Evolutionary conservation across 2,888 invertebrate species (phyloP), one percentile per base, ranked within the genome.

Genomic region (Aethes cnicana): DNA sequence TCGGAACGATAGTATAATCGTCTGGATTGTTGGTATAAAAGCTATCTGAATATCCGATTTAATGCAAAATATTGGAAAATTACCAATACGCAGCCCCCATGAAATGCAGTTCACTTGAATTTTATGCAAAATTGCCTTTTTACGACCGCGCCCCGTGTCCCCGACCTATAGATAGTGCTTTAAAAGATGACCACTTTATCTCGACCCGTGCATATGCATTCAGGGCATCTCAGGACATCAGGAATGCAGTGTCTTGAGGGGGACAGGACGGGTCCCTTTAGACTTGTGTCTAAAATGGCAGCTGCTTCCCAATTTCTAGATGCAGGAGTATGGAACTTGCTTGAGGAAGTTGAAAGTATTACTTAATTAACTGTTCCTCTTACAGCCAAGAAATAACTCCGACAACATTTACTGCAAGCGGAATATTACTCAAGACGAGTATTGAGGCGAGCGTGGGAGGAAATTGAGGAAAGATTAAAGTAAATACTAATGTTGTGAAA

Each of bases 111-210:
- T 63, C 57, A 41, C 56, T 48, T 58, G 62, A 70, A 69, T 72
- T 72, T 69, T 69, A 74, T 75, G 66, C 68, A 64, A 69, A 70
- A 72, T 66, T 71, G 64, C 68, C 67, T 57, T 72, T 77, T 75
- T 74, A 73, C 71, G 67, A 68, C 61, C 68, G 59, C 58, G 60
- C 63, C 59, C 57, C 62, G 42, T 54, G 54, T 55, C 50, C 21
- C 28, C 26, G 18, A 41, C 20, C 37, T 42, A 42, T 26, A 44
- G 32, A 44, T 39, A 52, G 50, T 52, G 32, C 30, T 43, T 18
- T 44, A 37, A 25, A 37, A 32, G 23, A 28, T 14, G 37, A 17
- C 50, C 50, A 52, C 9, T 37, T 44, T 44, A 44, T 12, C 6
- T 12, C 18, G 50, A 52, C 25, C 44, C 32, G 12, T 3, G 23